Base-by-base conservation (phyloP, 2,797 vertebrate genomes). In the Uromys caudimaculatus region DNA sequence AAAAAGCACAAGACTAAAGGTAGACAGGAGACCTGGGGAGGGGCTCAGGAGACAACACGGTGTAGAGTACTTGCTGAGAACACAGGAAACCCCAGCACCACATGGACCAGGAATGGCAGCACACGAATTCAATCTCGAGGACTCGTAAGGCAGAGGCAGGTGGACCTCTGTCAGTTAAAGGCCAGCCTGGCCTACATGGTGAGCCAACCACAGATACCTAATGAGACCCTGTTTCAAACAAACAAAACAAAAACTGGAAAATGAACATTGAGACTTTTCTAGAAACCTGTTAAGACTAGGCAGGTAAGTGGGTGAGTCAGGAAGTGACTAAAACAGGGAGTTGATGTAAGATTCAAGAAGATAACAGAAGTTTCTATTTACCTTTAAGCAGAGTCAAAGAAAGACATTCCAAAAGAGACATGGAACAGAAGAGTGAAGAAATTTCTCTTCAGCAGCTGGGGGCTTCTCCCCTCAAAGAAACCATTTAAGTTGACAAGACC, bases 381-480 rank as follows among this genome's bases (percentile, higher is more conserved):
- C 56, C 29, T 75, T 95, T 60, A 38, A 50, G 86, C 91, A 98
- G 97, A 92, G 92, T 62, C 87, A 85, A n/a, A 76, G 93, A 62
- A 52, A 69, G 71, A 44, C 17, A 13, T 27, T 89, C 92, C 71
- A 76, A 21, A 81, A 87, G 91, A 69, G 76, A 83, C 1, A 24
- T 6, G 3, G 73, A 93, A 10, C 76, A n/a, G 82, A 97, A 94
- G 81, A 88, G 29, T 4, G 97, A 98, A 90, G 97, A 97, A 44
- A 81, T 96, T 41, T 75, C 95, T 41, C 97, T 98, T 21, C 96
- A 94, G 95, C 95, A 73, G 78, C 77, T 93, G 58, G 95, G 96
- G 17, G 29, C 76, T 12, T 97, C 96, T 67, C 71, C 92, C 35
- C 97, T 98, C 86, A 96, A 21, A 52, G 97, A 97, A 82, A 96